Percentiles rank a stretch among this genome's conserved stretches.
phyloP scores from a whole-genome alignment of 2,888 invertebrate genomes.

The Abrostola triplasia region DNA sequence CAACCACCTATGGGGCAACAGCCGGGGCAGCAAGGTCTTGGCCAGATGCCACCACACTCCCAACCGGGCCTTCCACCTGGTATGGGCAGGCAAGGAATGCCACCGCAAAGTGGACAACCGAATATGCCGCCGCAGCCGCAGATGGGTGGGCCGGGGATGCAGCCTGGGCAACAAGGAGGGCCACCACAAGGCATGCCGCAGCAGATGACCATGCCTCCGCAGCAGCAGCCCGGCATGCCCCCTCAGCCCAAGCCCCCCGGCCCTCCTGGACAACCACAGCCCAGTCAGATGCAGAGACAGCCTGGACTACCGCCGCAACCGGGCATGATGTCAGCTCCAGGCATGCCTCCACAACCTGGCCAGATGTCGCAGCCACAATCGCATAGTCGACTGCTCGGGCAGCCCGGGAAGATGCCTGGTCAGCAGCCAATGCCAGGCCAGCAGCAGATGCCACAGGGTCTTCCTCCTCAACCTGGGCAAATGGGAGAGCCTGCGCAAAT shows the following conservation, averaged over 20 bases:
- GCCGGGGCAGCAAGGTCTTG: conserved; percentile 51
- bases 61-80: conserved; percentile 55
- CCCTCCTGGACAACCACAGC: conserved; percentile 53
- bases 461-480: conserved; percentile 32
- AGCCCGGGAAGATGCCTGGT: conserved; percentile 41
- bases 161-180: conserved; percentile 49
- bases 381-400: conserved; percentile 43
- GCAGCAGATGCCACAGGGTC: conserved; percentile 25
- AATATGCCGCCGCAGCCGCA: conserved; percentile 58
- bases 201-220: conserved; percentile 50
- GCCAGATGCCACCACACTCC: conserved; percentile 63
- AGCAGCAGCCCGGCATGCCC: conserved; percentile 48
- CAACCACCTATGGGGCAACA: conserved; percentile 58
- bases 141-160: conserved; percentile 41
- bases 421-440: conserved; percentile 32
- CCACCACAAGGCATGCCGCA: conserved; percentile 56
- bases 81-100: conserved; percentile 63
- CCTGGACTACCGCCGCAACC: conserved; percentile 42
- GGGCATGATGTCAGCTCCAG: neutral
- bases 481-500: conserved; percentile 26
- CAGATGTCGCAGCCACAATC: conserved; percentile 6
- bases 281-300: conserved; percentile 39
- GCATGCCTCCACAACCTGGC: conserved; percentile 32
- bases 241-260: conserved; percentile 39
- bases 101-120: conserved; percentile 50